Conservation (phyloP, 2,888 invertebrate genomes). For the Papilio gigon region DNA sequence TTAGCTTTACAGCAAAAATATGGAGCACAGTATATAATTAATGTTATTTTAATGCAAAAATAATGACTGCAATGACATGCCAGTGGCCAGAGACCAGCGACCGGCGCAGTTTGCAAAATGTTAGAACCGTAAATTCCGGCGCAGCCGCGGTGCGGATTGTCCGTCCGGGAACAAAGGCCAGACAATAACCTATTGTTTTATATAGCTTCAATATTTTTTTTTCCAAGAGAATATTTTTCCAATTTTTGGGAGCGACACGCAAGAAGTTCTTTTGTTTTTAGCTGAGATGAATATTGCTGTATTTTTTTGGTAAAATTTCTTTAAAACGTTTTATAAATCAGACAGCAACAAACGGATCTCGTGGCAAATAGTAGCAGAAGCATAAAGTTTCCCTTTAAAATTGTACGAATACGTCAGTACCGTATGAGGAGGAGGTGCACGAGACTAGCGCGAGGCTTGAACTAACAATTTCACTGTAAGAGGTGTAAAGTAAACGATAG, state of each 20-base stretch:
- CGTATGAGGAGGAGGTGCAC: neutral
- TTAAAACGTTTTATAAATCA: neutral
- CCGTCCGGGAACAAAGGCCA: neutral
- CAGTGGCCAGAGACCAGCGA: neutral
- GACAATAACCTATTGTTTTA: conserved; percentile 16
- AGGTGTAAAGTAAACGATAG: neutral
- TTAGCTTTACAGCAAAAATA: neutral
- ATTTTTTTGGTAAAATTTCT: neutral
- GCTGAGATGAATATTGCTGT: neutral
- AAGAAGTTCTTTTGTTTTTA: neutral
- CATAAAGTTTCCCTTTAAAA: too few species aligned
- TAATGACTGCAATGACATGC: neutral
- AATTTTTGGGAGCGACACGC: neutral
- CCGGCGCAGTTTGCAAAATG: neutral
- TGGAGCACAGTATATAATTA: too few species aligned
- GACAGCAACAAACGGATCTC: neutral
- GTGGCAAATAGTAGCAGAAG: too few species aligned
- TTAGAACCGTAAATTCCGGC: neutral
- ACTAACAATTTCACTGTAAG: neutral
- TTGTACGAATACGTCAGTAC: too few species aligned
- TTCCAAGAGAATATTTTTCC: neutral
- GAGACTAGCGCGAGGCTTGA: too few species aligned
- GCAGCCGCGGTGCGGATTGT: neutral
- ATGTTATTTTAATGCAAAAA: neutral
- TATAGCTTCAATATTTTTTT: conserved; percentile 12